Percentiles rank a stretch among this genome's conserved stretches.
Conservation (phyloP, 2,888 invertebrate species). For the Polydrusus pterygomalis region DNA sequence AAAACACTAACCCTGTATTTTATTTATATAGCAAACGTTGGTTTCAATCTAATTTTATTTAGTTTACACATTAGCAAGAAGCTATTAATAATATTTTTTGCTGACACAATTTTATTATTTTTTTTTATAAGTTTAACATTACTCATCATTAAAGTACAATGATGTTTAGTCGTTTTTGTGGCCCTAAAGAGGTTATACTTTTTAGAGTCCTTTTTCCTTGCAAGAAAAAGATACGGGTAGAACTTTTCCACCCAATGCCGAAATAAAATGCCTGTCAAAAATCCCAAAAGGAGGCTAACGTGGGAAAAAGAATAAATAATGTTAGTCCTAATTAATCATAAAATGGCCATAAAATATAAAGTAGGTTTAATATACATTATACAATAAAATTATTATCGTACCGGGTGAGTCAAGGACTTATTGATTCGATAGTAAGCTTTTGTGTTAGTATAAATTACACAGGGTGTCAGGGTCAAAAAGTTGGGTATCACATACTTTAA, state of each 20-base stretch:
- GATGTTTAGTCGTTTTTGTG: background rate
- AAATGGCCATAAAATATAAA: slow-evolving; percentile 12
- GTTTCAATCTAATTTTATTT: background rate
- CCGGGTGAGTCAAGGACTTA: no score
- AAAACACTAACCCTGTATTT: no score
- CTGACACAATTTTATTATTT: background rate
- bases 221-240: slow-evolving; percentile 13
- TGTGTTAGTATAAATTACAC: no score
- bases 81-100: background rate
- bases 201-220: background rate
- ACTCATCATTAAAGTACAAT: slow-evolving; percentile 8
- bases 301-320: no score
- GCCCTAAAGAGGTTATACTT: background rate
- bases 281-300: no score
- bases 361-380: no score
- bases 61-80: background rate
- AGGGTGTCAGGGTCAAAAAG: no score
- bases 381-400: no score
- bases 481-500: no score
- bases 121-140: slow-evolving; percentile 9
- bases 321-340: slow-evolving; percentile 41
- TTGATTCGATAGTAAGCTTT: no score
- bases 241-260: slow-evolving; percentile 5
- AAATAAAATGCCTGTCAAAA: background rate
- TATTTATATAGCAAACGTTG: no score